Evolutionary conservation across 2,797 vertebrate species (phyloP).

Genomic region (Lithobates sylvaticus): DNA sequence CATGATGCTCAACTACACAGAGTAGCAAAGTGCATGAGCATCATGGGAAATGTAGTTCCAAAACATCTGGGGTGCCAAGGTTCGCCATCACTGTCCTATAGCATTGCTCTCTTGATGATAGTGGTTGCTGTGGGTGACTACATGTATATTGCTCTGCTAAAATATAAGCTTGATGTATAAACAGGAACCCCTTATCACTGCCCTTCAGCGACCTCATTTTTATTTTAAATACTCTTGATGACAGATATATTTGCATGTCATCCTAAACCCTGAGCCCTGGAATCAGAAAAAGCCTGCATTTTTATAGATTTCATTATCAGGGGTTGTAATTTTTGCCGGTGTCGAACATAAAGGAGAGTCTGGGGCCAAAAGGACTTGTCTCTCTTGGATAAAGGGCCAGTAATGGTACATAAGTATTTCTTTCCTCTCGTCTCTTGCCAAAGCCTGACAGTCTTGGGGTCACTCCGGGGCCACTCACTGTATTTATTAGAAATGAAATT

Average conservation of each 20-base stretch:
- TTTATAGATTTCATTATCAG: background rate
- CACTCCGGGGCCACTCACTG: conserved; percentile 67
- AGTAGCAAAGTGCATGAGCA: too few relatives aligned
- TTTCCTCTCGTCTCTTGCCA: conserved; percentile 59
- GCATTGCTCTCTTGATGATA: too few relatives aligned
- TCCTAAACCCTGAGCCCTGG: conserved; percentile 19
- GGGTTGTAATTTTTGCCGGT: background rate
- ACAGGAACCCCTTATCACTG: background rate
- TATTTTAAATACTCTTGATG: background rate
- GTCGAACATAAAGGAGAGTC: background rate
- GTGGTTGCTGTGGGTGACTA: too few relatives aligned
- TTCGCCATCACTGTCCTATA: too few relatives aligned
- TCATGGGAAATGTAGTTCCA: too few relatives aligned
- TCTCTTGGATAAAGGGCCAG: conserved; percentile 38
- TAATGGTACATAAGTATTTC: background rate
- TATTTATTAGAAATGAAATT: conserved; percentile 67
- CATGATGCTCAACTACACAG: too few relatives aligned
- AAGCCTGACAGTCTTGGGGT: conserved; percentile 63
- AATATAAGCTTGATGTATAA: background rate
- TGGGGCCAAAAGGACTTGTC: conserved; percentile 26
- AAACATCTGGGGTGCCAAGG: too few relatives aligned
- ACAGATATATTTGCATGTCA: conserved; percentile 14
- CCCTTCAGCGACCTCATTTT: background rate
- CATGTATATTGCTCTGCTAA: too few relatives aligned
- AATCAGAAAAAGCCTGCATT: conserved; percentile 35